Conservation (phyloP, 1,140 invertebrate genomes). For the Drosophila ananassae region DNA sequence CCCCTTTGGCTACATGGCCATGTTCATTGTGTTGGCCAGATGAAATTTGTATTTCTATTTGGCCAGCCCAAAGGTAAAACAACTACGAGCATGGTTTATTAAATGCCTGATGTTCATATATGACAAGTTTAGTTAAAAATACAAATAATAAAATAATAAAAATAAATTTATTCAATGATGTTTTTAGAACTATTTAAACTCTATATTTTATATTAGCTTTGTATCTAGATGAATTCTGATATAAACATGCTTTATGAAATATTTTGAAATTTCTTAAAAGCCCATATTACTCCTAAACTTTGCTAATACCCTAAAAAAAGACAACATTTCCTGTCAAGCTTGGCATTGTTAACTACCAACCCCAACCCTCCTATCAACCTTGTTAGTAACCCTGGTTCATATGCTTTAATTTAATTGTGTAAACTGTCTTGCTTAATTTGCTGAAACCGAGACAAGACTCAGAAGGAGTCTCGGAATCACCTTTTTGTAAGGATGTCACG, state of each 20-base stretch:
- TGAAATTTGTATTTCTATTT: slow-evolving; percentile 63
- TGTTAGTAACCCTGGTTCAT: not conserved
- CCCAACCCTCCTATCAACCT: slow-evolving; percentile 7
- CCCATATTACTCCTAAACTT: too few species aligned
- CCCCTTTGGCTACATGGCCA: slow-evolving; percentile 34
- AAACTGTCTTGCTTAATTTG: slow-evolving; percentile 16
- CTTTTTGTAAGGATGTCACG: slow-evolving; percentile 6
- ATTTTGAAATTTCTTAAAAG: too few species aligned
- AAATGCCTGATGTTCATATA: not conserved
- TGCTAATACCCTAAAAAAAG: too few species aligned
- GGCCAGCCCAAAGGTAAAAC: slow-evolving; percentile 65
- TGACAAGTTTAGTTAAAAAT: not conserved
- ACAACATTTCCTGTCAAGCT: too few species aligned
- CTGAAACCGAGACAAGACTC: slow-evolving; percentile 5
- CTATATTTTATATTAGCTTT: not conserved
- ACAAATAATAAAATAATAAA: not conserved
- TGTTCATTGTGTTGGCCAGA: slow-evolving; percentile 66
- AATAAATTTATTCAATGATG: not conserved
- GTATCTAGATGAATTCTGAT: too few species aligned
- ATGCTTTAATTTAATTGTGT: slow-evolving; percentile 14
- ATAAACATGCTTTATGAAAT: too few species aligned
- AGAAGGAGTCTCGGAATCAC: not conserved
- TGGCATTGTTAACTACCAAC: not conserved
- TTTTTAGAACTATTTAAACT: not conserved
- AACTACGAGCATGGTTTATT: not conserved